Percentiles rank a stretch among this genome's conserved stretches.
phyloP scores from a whole-genome alignment of 2,113 vertebrate genomes.

The Ramphastos sulfuratus region DNA sequence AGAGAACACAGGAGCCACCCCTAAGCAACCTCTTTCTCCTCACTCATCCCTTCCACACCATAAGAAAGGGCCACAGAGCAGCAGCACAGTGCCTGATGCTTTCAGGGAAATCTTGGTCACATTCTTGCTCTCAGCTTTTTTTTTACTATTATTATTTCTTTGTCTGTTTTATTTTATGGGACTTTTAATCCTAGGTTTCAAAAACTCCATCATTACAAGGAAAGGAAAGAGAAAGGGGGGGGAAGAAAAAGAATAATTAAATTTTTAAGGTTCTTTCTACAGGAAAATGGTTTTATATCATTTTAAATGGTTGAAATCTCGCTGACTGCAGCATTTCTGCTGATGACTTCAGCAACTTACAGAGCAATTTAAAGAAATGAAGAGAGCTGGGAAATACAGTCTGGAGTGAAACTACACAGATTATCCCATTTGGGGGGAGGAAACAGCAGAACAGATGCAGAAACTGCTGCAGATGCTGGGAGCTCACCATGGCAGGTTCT shows the following conservation, averaged over 20 bases:
- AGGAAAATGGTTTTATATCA: constrained; percentile 47
- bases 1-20: background rate
- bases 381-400: constrained; percentile 45
- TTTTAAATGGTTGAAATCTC: constrained; percentile 50
- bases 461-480: background rate
- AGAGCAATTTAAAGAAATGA: constrained; percentile 53
- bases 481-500: background rate
- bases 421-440: background rate
- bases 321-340: constrained; percentile 62
- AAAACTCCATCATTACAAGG: background rate
- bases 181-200: constrained; percentile 52
- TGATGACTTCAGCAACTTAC: constrained; percentile 69
- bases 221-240: background rate
- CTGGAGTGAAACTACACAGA: constrained; percentile 31
- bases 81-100: background rate
- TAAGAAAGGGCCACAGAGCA: background rate
- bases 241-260: constrained; percentile 50
- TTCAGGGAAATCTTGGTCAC: background rate
- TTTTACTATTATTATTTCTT: background rate
- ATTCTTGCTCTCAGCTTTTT: background rate
- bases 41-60: background rate
- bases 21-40: background rate
- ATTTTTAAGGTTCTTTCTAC: constrained; percentile 43
- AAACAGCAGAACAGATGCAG: background rate
- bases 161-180: constrained; percentile 39